Evolutionary conservation across 2,113 vertebrate genomes (phyloP).

Genomic region (Corydoras maculifer): DNA sequence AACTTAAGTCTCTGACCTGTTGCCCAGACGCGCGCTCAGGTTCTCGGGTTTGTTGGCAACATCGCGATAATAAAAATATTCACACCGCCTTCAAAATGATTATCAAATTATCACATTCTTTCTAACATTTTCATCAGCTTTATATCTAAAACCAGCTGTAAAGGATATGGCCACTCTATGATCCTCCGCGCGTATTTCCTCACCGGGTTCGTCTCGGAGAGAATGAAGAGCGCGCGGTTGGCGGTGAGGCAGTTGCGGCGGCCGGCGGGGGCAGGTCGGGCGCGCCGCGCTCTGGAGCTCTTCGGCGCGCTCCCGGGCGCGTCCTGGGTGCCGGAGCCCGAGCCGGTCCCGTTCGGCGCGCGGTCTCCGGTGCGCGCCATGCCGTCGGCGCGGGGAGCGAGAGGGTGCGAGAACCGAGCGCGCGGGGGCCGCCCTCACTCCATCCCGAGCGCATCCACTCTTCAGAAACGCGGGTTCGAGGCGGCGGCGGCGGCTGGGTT

Average conservation of each 20-base stretch:
- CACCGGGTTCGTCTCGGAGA: constrained; percentile 92
- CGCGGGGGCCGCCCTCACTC: constrained; percentile 21
- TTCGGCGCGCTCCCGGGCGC: constrained; percentile 72
- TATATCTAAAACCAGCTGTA: background rate
- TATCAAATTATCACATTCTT: too few relatives aligned
- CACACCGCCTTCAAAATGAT: too few relatives aligned
- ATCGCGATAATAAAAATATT: too few relatives aligned
- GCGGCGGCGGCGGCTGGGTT: background rate
- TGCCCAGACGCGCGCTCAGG: too few relatives aligned
- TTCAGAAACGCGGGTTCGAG: background rate
- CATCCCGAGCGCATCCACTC: constrained; percentile 24
- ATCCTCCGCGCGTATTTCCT: constrained; percentile 91
- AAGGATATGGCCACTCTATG: constrained; percentile 99
- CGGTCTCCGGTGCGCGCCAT: constrained; percentile 96
- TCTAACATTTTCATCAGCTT: too few relatives aligned
- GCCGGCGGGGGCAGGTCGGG: constrained; percentile 88
- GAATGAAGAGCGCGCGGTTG: constrained; percentile 97
- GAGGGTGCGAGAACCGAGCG: constrained; percentile 17
- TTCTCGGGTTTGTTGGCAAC: too few relatives aligned
- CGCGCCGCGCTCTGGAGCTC: constrained; percentile 92
- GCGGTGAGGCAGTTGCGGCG: constrained; percentile 96
- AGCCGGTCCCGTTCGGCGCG: constrained; percentile 76
- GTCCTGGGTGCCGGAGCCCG: constrained; percentile 72
- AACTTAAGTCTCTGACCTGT: too few relatives aligned
- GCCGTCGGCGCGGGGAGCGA: constrained; percentile 47